A percentile compares a stretch with the other conserved stretches of the same genome.
These are phyloP conservation scores for Tympanoctomys barrerae DNA, from an alignment of 2,797 vertebrate species.

Conservation along the genomic window DNA sequence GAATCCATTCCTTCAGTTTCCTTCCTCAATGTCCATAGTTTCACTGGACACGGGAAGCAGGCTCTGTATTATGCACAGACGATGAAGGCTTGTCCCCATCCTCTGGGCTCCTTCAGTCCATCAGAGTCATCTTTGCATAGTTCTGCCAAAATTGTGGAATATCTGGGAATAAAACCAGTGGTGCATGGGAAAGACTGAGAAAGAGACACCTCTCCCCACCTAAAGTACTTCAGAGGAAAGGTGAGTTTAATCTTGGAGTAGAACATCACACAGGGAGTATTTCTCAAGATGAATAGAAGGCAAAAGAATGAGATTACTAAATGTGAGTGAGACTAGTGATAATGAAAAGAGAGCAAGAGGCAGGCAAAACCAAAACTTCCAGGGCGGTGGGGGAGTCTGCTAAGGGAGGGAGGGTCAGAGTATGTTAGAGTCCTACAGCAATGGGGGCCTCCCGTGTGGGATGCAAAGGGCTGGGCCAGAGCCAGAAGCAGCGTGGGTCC, in stretches of 20 bases:
- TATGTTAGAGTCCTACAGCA: too few relatives aligned
- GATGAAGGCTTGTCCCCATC: fast-evolving
- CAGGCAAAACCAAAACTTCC: background rate
- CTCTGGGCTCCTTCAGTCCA: too few relatives aligned
- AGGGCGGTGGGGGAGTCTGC: background rate
- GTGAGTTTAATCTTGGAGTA: background rate
- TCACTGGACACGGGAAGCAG: background rate
- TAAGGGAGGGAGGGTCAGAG: background rate
- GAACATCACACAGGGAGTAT: background rate
- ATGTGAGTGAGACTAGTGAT: background rate
- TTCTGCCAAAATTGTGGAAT: background rate
- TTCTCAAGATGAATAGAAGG: background rate
- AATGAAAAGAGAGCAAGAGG: background rate
- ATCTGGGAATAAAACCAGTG: background rate
- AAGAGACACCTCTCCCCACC: background rate
- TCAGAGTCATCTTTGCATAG: too few relatives aligned
- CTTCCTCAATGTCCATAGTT: background rate
- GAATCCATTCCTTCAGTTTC: fast-evolving
- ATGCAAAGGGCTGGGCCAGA: too few relatives aligned
- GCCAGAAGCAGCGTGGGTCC: background rate
- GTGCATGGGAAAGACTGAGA: background rate
- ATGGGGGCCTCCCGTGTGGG: too few relatives aligned
- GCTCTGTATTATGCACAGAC: background rate
- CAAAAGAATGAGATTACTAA: background rate
- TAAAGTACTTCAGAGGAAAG: background rate